Evolutionary conservation across 2,888 invertebrate species (phyloP).

Genomic region (Patella pellucida): DNA sequence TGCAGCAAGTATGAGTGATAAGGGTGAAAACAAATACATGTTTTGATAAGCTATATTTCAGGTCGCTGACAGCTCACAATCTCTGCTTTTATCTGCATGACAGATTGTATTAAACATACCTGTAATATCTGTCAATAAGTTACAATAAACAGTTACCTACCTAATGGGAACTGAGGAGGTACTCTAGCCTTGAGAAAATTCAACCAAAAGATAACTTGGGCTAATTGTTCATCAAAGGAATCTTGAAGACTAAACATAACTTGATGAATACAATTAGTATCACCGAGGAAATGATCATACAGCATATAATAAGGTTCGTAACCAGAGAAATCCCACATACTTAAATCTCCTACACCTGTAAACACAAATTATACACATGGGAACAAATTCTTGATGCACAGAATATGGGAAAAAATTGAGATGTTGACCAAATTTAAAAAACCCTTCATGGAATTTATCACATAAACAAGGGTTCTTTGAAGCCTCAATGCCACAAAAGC

Average conservation of each 20-base stretch:
- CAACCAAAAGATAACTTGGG: conserved; percentile 81
- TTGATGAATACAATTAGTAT: conserved; percentile 76
- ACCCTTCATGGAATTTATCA: neutral
- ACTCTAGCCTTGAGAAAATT: conserved; percentile 81
- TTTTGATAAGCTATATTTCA: too few species aligned
- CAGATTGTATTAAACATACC: too few species aligned
- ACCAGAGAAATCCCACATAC: conserved; percentile 83
- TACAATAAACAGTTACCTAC: conserved; percentile 33
- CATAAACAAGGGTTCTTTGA: too few species aligned
- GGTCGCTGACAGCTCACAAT: too few species aligned
- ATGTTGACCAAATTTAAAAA: too few species aligned
- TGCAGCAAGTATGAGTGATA: too few species aligned
- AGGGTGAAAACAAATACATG: too few species aligned
- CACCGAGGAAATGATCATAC: conserved; percentile 82
- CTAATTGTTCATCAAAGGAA: conserved; percentile 77
- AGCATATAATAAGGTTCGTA: conserved; percentile 79
- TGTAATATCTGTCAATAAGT: too few species aligned
- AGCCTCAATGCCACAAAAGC: too few species aligned
- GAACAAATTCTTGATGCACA: neutral
- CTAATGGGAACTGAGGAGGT: conserved; percentile 74
- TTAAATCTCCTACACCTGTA: conserved; percentile 77
- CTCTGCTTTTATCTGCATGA: too few species aligned
- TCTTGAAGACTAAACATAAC: conserved; percentile 80
- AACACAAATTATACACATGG: conserved; percentile 38
- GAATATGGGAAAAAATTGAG: neutral